Conservation (phyloP, 2,797 vertebrate species). For the Ctenosaura bakeri region DNA sequence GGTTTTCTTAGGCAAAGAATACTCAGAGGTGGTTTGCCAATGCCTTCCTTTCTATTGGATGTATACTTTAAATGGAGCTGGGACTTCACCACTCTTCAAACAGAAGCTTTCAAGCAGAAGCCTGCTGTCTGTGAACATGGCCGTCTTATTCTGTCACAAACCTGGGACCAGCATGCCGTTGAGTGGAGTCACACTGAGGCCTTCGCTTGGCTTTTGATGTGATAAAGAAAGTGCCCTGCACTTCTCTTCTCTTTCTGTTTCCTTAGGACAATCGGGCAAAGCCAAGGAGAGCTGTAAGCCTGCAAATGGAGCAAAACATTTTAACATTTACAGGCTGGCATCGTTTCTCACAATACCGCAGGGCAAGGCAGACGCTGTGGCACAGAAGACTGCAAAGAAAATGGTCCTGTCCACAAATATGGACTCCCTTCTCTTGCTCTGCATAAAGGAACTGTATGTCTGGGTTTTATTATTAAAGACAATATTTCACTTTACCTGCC, state of each 20-base stretch:
- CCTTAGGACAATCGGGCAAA: background rate
- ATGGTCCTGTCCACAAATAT: too few relatives aligned
- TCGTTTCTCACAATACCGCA: background rate
- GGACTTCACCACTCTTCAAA: too few relatives aligned
- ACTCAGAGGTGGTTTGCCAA: too few relatives aligned
- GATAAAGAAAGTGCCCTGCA: background rate
- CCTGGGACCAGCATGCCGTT: background rate
- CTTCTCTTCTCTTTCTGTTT: background rate
- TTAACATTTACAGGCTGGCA: background rate
- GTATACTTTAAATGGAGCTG: too few relatives aligned
- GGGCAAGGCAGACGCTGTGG: background rate
- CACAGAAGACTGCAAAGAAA: background rate
- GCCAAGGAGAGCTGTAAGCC: background rate
- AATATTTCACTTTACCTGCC: conserved; percentile 18
- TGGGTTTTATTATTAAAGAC: conserved; percentile 23
- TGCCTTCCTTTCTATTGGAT: too few relatives aligned
- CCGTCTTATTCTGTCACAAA: too few relatives aligned
- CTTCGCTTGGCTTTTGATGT: background rate
- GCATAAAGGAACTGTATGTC: background rate
- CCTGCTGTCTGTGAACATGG: too few relatives aligned
- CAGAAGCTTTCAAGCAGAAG: too few relatives aligned
- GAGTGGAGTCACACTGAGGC: background rate
- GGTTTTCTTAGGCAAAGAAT: too few relatives aligned
- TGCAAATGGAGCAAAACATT: background rate
- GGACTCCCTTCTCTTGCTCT: too few relatives aligned